Base-by-base conservation (phyloP, 2,888 invertebrate genomes). In the Dilophus febrilis region DNA sequence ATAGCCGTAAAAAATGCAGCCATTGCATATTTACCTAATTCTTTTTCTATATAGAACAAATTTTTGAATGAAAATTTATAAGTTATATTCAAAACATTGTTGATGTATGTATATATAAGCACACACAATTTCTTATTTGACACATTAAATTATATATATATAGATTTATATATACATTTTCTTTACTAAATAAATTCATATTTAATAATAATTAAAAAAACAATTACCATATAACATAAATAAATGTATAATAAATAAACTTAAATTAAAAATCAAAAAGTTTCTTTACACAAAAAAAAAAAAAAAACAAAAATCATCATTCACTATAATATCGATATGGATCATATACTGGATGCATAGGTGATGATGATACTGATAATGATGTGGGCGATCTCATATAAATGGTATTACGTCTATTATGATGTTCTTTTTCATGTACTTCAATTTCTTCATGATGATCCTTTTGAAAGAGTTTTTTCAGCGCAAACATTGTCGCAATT, bases 1-100 rank as follows among this genome's bases (percentile, higher is more conserved):
- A 77, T 66, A 44, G 74, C 74, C 33, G 73, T 71, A 48, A 73
- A 63, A 47, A 74, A 63, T 44, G 73, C 74, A 46, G 73, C 69
- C 53, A 73, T 61, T 46, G 73, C 61, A 54, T 74, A 74, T 40
- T 61, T 60, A 17, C 52, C 55, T 45, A 67, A 67, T 52, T 71
- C 70, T 53, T 71, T 72, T 48, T 69, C 67, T 68, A 30, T 26
- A 36, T 32, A n/a, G n/a, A 4, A n/a, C n/a, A n/a, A n/a, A n/a
- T n/a, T n/a, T n/a, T n/a, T n/a, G n/a, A n/a, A n/a, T n/a, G n/a
- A n/a, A n/a, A n/a, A n/a, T n/a, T n/a, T n/a, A n/a, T n/a, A n/a
- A n/a, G n/a, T n/a, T n/a, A n/a, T n/a, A n/a, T n/a, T n/a, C n/a
- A n/a, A n/a, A n/a, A n/a, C n/a, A n/a, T n/a, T n/a, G n/a, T n/a